Percentiles rank a stretch among this genome's conserved stretches.
phyloP scores from a whole-genome alignment of 2,113 vertebrate genomes.

The Semicossyphus pulcher region DNA sequence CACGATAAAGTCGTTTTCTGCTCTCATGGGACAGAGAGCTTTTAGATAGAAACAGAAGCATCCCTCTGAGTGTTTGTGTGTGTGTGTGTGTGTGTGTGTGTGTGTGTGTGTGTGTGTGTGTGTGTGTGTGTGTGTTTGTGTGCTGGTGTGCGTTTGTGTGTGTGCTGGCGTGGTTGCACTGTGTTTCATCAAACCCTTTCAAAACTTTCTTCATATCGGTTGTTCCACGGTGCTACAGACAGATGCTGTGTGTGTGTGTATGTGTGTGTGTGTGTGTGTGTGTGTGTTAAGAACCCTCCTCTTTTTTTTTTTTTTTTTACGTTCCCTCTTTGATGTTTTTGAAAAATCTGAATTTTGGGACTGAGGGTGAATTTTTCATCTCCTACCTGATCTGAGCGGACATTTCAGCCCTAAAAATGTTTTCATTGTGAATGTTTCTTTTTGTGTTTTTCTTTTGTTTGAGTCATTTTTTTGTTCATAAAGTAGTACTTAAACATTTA shows the following conservation, averaged over 20 bases:
- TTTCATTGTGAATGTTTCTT: neutral
- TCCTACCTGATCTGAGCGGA: constrained; percentile 24
- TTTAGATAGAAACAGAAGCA: constrained; percentile 16
- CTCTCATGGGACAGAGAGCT: constrained; percentile 20
- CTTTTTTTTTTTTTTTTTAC: constrained; percentile 39
- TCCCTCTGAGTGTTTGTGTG: no score
- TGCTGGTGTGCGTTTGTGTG: no score
- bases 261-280: constrained; percentile 18
- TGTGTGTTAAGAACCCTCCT: neutral
- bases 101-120: no score
- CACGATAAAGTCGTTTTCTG: constrained; percentile 38
- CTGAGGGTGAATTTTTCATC: constrained; percentile 22
- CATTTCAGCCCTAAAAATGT: neutral
- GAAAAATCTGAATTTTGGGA: constrained; percentile 5
- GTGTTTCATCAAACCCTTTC: constrained; percentile 42
- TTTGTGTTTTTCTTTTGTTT: neutral
- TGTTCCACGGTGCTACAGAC: no score
- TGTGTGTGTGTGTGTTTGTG: no score
- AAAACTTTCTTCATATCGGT: no score
- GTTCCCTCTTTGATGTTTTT: constrained; percentile 42
- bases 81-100: no score
- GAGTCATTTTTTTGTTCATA: no score
- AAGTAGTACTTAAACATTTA: no score
- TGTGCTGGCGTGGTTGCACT: constrained; percentile 18
- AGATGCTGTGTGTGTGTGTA: constrained; percentile 10